A percentile compares a stretch with the other conserved stretches of the same genome.
Evolutionary conservation across 2,888 invertebrate species (phyloP).

Genomic region (Acrobasis suavella): DNA sequence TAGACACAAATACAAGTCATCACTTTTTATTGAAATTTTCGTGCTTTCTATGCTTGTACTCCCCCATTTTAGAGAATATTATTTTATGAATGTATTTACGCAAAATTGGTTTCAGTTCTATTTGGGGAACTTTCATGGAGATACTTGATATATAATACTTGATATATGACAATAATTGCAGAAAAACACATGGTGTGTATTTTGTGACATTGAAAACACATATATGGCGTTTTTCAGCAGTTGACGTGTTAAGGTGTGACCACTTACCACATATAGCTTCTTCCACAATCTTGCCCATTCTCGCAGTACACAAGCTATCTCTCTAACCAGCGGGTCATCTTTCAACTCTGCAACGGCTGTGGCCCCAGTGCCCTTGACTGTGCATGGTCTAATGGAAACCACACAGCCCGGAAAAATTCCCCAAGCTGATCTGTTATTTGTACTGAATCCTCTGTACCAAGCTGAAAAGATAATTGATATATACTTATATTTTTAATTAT

Average conservation of each 20-base stretch:
- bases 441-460: constrained; percentile 94
- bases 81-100: too few relatives aligned
- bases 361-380: constrained; percentile 88
- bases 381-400: constrained; percentile 92
- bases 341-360: constrained; percentile 93
- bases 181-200: too few relatives aligned
- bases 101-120: too few relatives aligned
- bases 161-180: too few relatives aligned
- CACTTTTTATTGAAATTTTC: too few relatives aligned
- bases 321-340: constrained; percentile 94
- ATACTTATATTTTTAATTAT: not conserved
- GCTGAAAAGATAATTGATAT: constrained; percentile 64
- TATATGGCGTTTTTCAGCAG: too few relatives aligned
- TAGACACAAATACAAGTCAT: too few relatives aligned
- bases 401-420: constrained; percentile 81
- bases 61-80: too few relatives aligned
- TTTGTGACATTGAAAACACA: too few relatives aligned
- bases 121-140: too few relatives aligned
- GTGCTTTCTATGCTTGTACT: too few relatives aligned
- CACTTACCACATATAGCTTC: constrained; percentile 92
- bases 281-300: constrained; percentile 98
- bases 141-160: too few relatives aligned
- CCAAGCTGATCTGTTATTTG: constrained; percentile 83
- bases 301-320: constrained; percentile 93
- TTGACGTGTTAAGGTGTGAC: not conserved